A percentile compares a stretch with the other conserved stretches of the same genome.
Conservation (phyloP, 2,797 vertebrate genomes). For the Sparus aurata region DNA sequence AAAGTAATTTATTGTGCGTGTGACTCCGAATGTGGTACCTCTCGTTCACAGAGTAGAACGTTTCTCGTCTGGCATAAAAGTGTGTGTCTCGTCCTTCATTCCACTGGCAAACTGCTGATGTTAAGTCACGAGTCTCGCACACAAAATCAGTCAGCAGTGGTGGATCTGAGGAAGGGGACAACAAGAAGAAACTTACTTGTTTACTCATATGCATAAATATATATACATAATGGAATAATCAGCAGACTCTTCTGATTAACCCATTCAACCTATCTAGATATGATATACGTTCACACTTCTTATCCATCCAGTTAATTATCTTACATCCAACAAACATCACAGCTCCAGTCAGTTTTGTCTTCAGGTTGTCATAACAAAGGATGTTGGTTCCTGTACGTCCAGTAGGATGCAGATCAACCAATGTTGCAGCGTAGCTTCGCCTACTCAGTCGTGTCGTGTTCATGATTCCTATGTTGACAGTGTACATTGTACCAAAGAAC, state of each 20-base stretch:
- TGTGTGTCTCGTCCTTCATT: constrained; percentile 63
- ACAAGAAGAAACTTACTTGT: constrained; percentile 1
- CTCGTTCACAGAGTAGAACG: constrained; percentile 76
- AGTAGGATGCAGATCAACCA: constrained; percentile 50
- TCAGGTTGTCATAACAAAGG: background rate
- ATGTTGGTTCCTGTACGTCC: constrained; percentile 59
- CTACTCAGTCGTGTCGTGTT: constrained; percentile 73
- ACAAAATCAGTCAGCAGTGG: constrained; percentile 77
- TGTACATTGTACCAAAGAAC: constrained; percentile 32
- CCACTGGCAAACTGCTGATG: constrained; percentile 81
- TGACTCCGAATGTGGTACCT: constrained; percentile 67
- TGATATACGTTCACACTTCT: constrained; percentile 6
- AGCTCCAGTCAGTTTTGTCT: constrained; percentile 17
- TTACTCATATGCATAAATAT: background rate
- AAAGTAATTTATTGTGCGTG: background rate
- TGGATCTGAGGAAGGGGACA: constrained; percentile 73
- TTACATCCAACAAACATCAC: constrained; percentile 87
- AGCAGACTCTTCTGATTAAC: background rate
- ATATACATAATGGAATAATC: background rate
- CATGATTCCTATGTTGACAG: background rate
- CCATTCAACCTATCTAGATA: background rate
- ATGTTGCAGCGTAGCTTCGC: constrained; percentile 72
- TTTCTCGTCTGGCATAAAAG: constrained; percentile 60
- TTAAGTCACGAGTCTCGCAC: constrained; percentile 84
- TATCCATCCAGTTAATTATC: constrained; percentile 36